Evolutionary conservation across 1,140 invertebrate species (phyloP).

Genomic region (Apis cerana): DNA sequence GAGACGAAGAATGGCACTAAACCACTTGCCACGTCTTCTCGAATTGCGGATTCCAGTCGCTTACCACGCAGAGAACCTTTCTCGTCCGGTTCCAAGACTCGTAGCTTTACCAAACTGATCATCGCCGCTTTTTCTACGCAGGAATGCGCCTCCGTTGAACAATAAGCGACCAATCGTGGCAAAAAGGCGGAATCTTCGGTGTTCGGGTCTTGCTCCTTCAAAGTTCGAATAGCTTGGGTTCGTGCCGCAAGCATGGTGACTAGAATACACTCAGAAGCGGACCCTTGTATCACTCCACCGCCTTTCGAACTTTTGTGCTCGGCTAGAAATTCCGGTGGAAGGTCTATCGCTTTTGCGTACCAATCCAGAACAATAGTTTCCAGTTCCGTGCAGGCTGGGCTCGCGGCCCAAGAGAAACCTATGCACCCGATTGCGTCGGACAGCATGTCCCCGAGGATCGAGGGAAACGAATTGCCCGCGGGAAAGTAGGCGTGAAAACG

Average conservation of each 20-base stretch:
- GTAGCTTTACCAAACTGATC: slow-evolving; percentile 93
- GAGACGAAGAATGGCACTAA: slow-evolving; percentile 94
- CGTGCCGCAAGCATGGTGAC: slow-evolving; percentile 91
- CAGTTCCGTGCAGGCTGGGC: slow-evolving; percentile 92
- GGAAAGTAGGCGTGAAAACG: slow-evolving; percentile 98
- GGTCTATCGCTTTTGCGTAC: slow-evolving; percentile 83
- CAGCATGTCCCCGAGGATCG: slow-evolving; percentile 96
- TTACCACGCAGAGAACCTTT: slow-evolving; percentile 89
- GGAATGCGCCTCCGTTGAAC: slow-evolving; percentile 92
- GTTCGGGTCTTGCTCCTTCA: slow-evolving; percentile 83
- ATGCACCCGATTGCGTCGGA: slow-evolving; percentile 95
- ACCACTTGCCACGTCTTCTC: slow-evolving; percentile 90
- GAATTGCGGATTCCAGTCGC: slow-evolving; percentile 86
- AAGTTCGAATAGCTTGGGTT: slow-evolving; percentile 86
- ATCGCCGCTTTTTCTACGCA: slow-evolving; percentile 97
- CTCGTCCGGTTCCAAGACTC: slow-evolving; percentile 93
- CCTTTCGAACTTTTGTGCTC: slow-evolving; percentile 83
- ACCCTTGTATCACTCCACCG: slow-evolving; percentile 91
- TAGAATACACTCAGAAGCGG: slow-evolving; percentile 93
- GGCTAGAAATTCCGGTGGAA: slow-evolving; percentile 82
- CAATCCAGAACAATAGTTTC: slow-evolving; percentile 89
- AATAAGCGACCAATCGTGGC: slow-evolving; percentile 92
- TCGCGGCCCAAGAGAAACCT: slow-evolving; percentile 97
- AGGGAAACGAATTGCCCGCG: slow-evolving; percentile 96
- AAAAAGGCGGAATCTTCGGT: slow-evolving; percentile 87